Percentiles rank a stretch among this genome's conserved stretches.
Conservation (phyloP, 2,797 vertebrate genomes). For the Vespertilio murinus region DNA sequence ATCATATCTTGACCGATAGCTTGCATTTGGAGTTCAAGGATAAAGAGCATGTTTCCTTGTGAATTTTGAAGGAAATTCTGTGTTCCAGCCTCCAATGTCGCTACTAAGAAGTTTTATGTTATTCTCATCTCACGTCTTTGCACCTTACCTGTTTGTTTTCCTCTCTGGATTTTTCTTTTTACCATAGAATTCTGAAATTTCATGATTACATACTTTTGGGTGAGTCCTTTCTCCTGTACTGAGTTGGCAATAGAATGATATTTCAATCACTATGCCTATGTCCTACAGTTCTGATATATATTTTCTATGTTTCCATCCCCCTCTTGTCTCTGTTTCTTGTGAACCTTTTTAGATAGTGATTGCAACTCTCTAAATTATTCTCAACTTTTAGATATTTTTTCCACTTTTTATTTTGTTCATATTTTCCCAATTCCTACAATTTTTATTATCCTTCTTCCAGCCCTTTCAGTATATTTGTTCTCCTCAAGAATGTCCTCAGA, state of each 20-base stretch:
- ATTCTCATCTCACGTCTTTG: neutral
- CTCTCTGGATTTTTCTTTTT: neutral
- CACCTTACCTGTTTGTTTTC: neutral
- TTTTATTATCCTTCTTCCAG: neutral
- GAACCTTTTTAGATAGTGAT: neutral
- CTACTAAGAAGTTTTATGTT: neutral
- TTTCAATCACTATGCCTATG: neutral
- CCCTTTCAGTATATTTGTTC: neutral
- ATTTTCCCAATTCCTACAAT: neutral
- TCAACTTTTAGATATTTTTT: neutral
- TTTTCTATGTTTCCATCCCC: neutral
- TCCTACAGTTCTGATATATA: neutral
- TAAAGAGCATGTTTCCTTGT: neutral
- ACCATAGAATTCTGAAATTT: neutral
- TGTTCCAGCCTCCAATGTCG: neutral
- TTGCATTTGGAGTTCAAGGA: slow-evolving; percentile 18
- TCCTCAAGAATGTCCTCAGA: neutral
- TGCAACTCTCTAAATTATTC: neutral
- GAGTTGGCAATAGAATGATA: neutral
- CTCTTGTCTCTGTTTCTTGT: neutral
- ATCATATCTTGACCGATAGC: neutral
- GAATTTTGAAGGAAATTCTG: neutral
- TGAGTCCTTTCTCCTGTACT: neutral
- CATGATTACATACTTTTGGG: neutral
- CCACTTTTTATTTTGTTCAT: neutral